Base-by-base conservation (phyloP, 2,797 vertebrate genomes). In the Clarias fuscus region DNA sequence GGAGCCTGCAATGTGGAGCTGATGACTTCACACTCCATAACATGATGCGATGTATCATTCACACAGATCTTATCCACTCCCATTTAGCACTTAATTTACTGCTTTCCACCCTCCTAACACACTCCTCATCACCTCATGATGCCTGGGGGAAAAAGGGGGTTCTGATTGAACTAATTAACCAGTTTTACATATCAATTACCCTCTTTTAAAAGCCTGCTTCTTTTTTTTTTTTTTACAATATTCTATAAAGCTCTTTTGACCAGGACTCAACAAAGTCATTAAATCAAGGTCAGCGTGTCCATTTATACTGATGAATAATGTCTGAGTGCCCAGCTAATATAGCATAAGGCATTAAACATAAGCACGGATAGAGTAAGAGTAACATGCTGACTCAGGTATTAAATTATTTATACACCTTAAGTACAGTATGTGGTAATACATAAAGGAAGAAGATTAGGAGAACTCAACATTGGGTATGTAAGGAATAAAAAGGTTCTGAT, bases 31-130 rank as follows among this genome's bases (percentile, higher is more conserved):
- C 87, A 86, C 83, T 73, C 65, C 40, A 58, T 85, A 79, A 84
- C 73, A 65, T 85, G 84, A 88, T 89, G 82, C 75, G 82, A 85
- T 86, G 83, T 83, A 88, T 89, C 88, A 85, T 82, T 89, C 85
- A 84, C 59, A 62, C 82, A 82, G 37, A 82, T 86, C 86, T 88
- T 82, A 89, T 89, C 88, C 79, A 53, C 84, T 81, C 71, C 76
- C 71, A 82, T 88, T 88, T 77, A 85, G 85, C 84, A 86, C 59
- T 81, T 86, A 70, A 24, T 85, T 88, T 88, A 83, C 84, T 79
- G 58, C 85, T 58, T 83, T 64, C n/a, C 71, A 87, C 82, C 80
- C 43, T 78, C 56, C 80, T 85, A 83, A 87, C 86, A 87, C 40
- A 73, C 58, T 89, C 72, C 59, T 84, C 78, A 84, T 85, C 43